These are phyloP conservation scores for Andrena cerasifolii DNA, from an alignment of 1,140 invertebrate species.

Conservation along the genomic window DNA sequence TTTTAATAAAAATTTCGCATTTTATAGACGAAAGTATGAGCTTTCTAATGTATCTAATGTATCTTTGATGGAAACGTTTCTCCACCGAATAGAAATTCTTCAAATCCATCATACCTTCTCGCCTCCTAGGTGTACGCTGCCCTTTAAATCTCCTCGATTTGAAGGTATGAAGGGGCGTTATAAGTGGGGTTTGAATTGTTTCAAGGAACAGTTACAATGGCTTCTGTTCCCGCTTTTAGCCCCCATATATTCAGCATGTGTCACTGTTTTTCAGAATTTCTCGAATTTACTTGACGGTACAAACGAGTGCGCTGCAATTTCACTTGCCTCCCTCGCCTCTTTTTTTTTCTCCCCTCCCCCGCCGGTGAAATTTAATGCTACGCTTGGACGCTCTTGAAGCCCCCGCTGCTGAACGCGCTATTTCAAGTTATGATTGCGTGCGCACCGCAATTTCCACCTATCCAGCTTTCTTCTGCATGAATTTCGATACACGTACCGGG, in stretches of 20 bases:
- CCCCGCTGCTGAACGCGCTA: constrained; percentile 34
- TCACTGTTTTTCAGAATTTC: constrained; percentile 39
- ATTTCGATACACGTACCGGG: constrained; percentile 46
- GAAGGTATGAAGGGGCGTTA: too few relatives aligned
- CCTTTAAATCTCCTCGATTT: too few relatives aligned
- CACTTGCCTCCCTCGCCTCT: background rate
- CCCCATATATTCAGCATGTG: constrained; percentile 3
- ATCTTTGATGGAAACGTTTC: too few relatives aligned
- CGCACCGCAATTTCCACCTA: constrained; percentile 42
- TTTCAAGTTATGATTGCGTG: constrained; percentile 58
- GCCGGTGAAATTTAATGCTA: constrained; percentile 72
- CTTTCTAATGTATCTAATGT: too few relatives aligned
- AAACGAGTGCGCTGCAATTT: constrained; percentile 31
- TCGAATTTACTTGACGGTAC: constrained; percentile 9
- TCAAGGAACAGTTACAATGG: too few relatives aligned
- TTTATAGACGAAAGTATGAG: too few relatives aligned
- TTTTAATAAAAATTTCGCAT: too few relatives aligned
- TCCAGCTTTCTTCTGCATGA: constrained; percentile 47
- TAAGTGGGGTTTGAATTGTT: too few relatives aligned
- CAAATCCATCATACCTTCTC: too few relatives aligned
- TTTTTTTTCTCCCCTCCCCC: constrained; percentile 33
- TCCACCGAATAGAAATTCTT: too few relatives aligned
- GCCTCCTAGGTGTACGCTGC: too few relatives aligned
- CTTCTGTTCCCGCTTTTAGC: background rate
- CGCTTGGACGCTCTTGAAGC: constrained; percentile 62